Evolutionary conservation across 2,888 invertebrate species (phyloP).

Genomic region (Adineta ricciae): DNA sequence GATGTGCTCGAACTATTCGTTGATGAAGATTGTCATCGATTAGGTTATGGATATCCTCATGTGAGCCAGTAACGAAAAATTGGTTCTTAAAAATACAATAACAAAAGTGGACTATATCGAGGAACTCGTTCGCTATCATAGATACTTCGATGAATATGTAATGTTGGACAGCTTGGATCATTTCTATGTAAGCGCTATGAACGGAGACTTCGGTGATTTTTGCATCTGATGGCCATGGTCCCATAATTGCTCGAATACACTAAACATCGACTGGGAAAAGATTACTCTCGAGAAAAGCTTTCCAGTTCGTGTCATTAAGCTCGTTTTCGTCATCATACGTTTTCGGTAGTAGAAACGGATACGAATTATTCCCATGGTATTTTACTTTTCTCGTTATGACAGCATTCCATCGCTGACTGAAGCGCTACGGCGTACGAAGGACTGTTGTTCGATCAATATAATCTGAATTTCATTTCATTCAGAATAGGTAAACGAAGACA

Average conservation of each 20-base stretch:
- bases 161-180: slow-evolving; percentile 78
- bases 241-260: slow-evolving; percentile 62
- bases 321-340: slow-evolving; percentile 15
- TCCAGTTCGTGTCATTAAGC: neutral
- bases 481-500: neutral
- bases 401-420: slow-evolving; percentile 82
- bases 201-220: slow-evolving; percentile 77
- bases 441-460: slow-evolving; percentile 73
- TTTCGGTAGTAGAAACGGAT: slow-evolving; percentile 28
- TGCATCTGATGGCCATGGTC: slow-evolving; percentile 84
- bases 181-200: slow-evolving; percentile 82
- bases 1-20: neutral
- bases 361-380: neutral
- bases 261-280: neutral
- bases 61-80: slow-evolving; percentile 65
- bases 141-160: slow-evolving; percentile 77
- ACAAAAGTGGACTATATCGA: neutral
- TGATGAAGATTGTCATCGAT: neutral
- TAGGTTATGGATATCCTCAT: neutral
- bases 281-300: neutral
- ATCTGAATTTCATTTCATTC: too few relatives aligned
- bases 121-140: neutral
- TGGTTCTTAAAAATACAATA: slow-evolving; percentile 59
- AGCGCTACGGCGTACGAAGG: slow-evolving; percentile 95
- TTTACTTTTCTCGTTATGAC: neutral